A percentile compares a stretch with the other conserved stretches of the same genome.
phyloP scores from a whole-genome alignment of 2,113 vertebrate species.

The Anoura caudifer region DNA sequence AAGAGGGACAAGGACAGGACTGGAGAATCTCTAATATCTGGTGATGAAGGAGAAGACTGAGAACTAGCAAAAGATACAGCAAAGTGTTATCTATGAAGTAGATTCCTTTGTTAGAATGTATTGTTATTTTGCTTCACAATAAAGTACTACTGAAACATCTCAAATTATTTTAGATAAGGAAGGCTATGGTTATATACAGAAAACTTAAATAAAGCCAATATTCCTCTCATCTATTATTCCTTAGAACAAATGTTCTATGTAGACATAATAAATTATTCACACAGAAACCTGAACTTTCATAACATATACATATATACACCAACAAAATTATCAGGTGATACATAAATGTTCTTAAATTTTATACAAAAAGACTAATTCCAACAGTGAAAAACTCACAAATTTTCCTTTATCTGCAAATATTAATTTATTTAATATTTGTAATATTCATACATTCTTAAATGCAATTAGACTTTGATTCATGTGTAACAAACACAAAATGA shows the following conservation, averaged over 20 bases:
- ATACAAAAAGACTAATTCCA: neutral
- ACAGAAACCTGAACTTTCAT: constrained; percentile 42
- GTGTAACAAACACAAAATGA: neutral
- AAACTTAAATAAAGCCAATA: constrained; percentile 29
- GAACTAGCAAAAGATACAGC: neutral
- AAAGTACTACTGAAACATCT: neutral
- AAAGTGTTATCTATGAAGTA: neutral
- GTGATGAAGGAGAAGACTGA: neutral
- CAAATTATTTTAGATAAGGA: neutral
- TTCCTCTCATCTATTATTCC: constrained; percentile 52
- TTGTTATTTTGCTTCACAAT: neutral
- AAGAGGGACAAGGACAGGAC: neutral
- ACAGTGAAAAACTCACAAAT: neutral
- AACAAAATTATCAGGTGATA: constrained; percentile 43
- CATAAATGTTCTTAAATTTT: constrained; percentile 23
- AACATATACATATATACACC: neutral
- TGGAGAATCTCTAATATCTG: neutral
- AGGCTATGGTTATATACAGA: constrained; percentile 17
- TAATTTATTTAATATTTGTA: neutral
- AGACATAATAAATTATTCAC: constrained; percentile 55
- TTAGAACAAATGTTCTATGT: constrained; percentile 46
- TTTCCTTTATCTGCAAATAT: neutral
- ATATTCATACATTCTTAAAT: neutral
- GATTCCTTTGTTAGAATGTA: neutral
- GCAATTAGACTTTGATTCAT: neutral